These are phyloP conservation scores for Anhinga rufa DNA, from an alignment of 2,113 vertebrate genomes.

Conservation along the genomic window DNA sequence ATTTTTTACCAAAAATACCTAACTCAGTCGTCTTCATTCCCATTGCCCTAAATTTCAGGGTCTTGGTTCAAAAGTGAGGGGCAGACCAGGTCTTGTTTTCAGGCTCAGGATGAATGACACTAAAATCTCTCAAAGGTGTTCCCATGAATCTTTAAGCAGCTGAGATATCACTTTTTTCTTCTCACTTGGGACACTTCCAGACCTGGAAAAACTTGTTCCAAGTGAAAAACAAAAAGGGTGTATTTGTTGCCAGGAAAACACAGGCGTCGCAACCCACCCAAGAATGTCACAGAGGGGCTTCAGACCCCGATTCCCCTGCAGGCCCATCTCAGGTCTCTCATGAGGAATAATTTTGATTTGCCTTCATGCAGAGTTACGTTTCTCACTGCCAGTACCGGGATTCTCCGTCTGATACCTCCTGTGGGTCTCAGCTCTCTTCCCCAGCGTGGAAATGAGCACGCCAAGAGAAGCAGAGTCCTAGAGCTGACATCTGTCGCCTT, in stretches of 20 bases:
- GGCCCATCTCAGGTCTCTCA: background rate
- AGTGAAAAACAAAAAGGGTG: background rate
- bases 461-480: background rate
- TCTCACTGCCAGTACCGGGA: background rate
- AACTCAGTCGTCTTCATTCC: background rate
- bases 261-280: background rate
- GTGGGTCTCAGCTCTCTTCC: background rate
- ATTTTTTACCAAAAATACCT: background rate
- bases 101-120: background rate
- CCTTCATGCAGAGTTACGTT: accelerated
- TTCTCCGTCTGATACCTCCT: background rate
- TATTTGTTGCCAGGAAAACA: background rate
- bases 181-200: constrained; percentile 14
- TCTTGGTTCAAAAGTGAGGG: background rate
- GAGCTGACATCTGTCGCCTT: constrained; percentile 23
- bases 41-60: background rate
- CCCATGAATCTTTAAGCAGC: background rate
- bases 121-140: background rate
- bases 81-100: background rate
- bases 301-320: background rate
- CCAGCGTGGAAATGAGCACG: accelerated
- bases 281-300: background rate
- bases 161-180: background rate
- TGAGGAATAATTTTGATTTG: accelerated
- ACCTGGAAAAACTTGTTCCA: constrained; percentile 49